These are phyloP conservation scores for Rhegmatorhina hoffmannsi DNA, from an alignment of 2,113 vertebrate genomes.

Conservation along the genomic window DNA sequence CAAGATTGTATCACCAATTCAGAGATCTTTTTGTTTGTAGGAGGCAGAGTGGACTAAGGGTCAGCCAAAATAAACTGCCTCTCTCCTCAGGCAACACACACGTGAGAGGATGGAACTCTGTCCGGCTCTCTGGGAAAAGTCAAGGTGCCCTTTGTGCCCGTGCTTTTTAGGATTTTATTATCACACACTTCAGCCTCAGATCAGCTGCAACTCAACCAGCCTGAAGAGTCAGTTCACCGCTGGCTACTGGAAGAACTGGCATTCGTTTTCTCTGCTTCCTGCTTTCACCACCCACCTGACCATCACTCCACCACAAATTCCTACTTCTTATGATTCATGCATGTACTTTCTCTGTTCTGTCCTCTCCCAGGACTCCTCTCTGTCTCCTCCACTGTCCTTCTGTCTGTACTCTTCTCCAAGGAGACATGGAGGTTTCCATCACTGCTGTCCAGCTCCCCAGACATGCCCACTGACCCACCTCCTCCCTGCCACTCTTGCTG, in stretches of 20 bases:
- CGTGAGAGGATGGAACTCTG: accelerated
- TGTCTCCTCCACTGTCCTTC: neutral
- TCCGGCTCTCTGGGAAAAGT: neutral
- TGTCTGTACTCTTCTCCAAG: neutral
- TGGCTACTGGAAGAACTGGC: conserved; percentile 13
- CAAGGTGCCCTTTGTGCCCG: neutral
- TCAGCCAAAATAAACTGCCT: neutral
- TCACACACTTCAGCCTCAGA: neutral
- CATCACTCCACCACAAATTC: conserved; percentile 16
- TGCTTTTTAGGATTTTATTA: neutral
- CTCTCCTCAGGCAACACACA: neutral
- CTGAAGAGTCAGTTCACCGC: conserved; percentile 7
- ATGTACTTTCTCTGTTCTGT: neutral
- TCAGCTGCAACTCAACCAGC: neutral
- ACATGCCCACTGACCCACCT: accelerated
- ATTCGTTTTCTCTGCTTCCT: neutral
- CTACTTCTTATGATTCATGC: neutral
- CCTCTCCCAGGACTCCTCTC: neutral
- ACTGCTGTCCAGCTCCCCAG: neutral
- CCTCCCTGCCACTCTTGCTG: neutral
- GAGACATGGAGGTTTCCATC: neutral
- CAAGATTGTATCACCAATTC: neutral
- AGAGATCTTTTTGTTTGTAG: neutral
- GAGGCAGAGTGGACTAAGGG: neutral
- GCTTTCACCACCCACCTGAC: conserved; percentile 32